Conservation (phyloP, 2,113 vertebrate genomes). For the Channa argus region DNA sequence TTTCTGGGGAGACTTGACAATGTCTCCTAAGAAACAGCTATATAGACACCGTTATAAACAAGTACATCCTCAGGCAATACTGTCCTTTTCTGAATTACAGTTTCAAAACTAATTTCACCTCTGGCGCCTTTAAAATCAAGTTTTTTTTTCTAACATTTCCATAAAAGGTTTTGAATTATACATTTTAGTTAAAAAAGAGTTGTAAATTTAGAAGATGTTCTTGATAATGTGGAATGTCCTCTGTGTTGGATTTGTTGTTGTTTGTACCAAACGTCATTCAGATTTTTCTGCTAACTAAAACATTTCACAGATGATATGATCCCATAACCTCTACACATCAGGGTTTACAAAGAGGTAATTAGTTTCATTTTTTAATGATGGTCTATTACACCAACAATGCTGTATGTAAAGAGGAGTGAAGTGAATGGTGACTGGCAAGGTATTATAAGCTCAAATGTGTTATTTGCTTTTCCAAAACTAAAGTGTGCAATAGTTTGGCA, state of each 20-base stretch:
- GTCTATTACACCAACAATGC: slow-evolving; percentile 17
- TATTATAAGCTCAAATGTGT: slow-evolving; percentile 9
- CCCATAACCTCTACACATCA: not conserved
- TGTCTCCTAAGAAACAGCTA: not conserved
- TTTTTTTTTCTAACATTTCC: slow-evolving; percentile 50
- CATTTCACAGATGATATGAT: not conserved
- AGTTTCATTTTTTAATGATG: not conserved
- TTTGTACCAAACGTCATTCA: not conserved
- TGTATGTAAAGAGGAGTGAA: slow-evolving; percentile 41
- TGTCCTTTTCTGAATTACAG: slow-evolving; percentile 21
- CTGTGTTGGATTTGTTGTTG: slow-evolving; percentile 5
- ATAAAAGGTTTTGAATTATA: slow-evolving; percentile 44
- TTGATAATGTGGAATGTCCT: not conserved
- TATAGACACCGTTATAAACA: not conserved
- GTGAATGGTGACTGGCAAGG: not conserved
- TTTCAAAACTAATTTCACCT: slow-evolving; percentile 57
- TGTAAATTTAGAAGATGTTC: slow-evolving; percentile 42
- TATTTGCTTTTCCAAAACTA: slow-evolving; percentile 28
- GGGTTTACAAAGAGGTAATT: not conserved
- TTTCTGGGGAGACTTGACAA: not conserved
- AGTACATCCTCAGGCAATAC: slow-evolving; percentile 4
- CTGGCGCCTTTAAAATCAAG: slow-evolving; percentile 64
- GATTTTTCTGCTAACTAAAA: slow-evolving; percentile 25
- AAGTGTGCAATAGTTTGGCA: slow-evolving; percentile 76
- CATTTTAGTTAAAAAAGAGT: slow-evolving; percentile 49